Base-by-base conservation (phyloP, 2,888 invertebrate genomes). In the Machimus atricapillus region DNA sequence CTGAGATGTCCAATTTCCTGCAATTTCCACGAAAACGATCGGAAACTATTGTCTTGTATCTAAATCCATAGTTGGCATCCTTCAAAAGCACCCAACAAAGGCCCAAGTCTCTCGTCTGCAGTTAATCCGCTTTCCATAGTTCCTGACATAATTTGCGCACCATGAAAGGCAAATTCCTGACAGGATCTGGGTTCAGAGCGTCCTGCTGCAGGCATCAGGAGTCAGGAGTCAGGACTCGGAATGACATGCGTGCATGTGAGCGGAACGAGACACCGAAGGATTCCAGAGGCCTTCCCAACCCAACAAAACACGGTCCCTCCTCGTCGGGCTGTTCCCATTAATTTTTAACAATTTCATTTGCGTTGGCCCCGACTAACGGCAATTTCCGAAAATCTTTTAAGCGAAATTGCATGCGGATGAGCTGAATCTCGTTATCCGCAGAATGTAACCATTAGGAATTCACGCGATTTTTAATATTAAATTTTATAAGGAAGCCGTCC, bases 321-420 rank as follows among this genome's bases (percentile, higher is more conserved):
- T 31, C 56, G 58, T 82, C 37, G 19, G 56, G n/a, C 37, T 14
- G 14, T 23, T 34, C 16, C 40, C 34, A 34, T 82, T 56, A 82
- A 82, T 82, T 82, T 82, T 82, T 82, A 82, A 82, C 58, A 82
- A 82, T 58, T 82, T 82, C 82, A 82, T 82, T 82, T 82, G 58
- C 58, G 82, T 82, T 82, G 58, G 27, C 23, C 34, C 82, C 27
- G 14, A 34, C 82, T 82, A 37, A 37, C 40, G 37, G 82, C 66
- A 66, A 82, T 82, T 58, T 58, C 82, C 37, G 58, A 37, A 76
- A 66, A 82, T 27, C 66, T 66, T 82, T 58, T 58, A 82, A 66
- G 56, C 27, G 82, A 82, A 82, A 82, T 82, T 66, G 79, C 52
- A 79, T 46, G 79, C 79, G 79, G 52, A 79, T 46, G 79, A 79